Evolutionary conservation across 2,888 invertebrate species (phyloP), one percentile per base, ranked within the genome.

Genomic region (Dendrolimus pini): DNA sequence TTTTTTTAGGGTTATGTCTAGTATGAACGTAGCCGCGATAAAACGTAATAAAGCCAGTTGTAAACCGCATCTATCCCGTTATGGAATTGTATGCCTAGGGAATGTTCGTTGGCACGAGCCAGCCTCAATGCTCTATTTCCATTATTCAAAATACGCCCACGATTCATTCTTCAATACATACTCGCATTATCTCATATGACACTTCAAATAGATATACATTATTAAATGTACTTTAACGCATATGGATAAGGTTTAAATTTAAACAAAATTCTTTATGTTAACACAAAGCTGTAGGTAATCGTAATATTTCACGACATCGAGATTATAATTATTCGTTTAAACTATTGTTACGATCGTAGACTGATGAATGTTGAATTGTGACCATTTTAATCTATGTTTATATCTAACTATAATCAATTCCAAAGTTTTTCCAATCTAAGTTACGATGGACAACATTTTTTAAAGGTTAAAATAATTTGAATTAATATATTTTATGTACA

Each of bases 61-160:
- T 30, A 30, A 30, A 30, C 30, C 30, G 30, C 30, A 30, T 67
- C 72, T 79, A 75, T 79, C 78, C 85, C 85, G 86, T 84, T 84
- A 84, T 71, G 71, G 82, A 74, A 85, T 86, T 87, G 85, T 87
- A 85, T 86, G 80, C 78, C 77, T 74, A 75, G 62, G 58, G 67
- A 62, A 64, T 67, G 47, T 7, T 57, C 56, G 60, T 53, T 64
- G 60, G 66, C 69, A 69, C 64, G 60, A 68, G 66, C 71, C 59
- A 70, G 72, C 69, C 77, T 74, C 78, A 73, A 67, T 76, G 85
- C 77, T 86, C 85, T 77, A 85, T 86, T 85, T 86, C 82, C 86
- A 86, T 87, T 87, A 83, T 80, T 84, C 83, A 81, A 77, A 70
- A 67, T 61, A 78, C 83, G 72, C 85, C 83, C 77, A 84, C 83